Conservation (phyloP, 2,113 vertebrate genomes). For the Oceanodroma tethys region DNA sequence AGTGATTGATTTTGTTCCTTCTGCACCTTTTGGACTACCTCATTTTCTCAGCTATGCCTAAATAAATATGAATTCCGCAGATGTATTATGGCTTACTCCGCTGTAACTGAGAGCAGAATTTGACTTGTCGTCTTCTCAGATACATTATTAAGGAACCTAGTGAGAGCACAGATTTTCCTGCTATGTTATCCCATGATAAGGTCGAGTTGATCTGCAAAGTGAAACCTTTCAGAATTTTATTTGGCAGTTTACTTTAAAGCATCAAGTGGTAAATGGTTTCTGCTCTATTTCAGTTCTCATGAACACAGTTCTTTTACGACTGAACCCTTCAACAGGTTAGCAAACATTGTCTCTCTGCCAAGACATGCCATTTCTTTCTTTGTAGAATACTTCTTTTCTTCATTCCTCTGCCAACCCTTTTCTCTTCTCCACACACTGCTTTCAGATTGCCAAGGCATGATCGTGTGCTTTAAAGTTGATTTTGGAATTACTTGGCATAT, state of each 20-base stretch:
- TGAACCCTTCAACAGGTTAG: slow-evolving; percentile 59
- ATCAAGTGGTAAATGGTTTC: slow-evolving; percentile 53
- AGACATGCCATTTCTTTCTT: slow-evolving; percentile 57
- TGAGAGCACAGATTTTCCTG: slow-evolving; percentile 55
- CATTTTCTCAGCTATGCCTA: slow-evolving; percentile 14
- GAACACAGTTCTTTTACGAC: slow-evolving; percentile 52
- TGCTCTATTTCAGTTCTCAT: slow-evolving; percentile 61
- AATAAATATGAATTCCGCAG: slow-evolving; percentile 34
- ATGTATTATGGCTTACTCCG: slow-evolving; percentile 1
- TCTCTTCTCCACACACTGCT: slow-evolving; percentile 30
- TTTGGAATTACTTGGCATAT: slow-evolving; percentile 63
- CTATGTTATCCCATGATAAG: slow-evolving; percentile 61
- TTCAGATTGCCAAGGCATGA: slow-evolving; percentile 63
- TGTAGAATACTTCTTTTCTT: slow-evolving; percentile 66
- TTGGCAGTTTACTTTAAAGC: slow-evolving; percentile 68
- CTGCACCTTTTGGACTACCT: slow-evolving; percentile 14
- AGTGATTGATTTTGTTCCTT: background rate
- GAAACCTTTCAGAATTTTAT: slow-evolving; percentile 70
- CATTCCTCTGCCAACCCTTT: slow-evolving; percentile 49
- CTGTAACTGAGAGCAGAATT: slow-evolving; percentile 39
- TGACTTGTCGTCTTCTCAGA: slow-evolving; percentile 30
- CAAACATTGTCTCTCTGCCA: slow-evolving; percentile 65
- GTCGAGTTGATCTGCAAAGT: slow-evolving; percentile 59
- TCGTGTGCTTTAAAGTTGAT: slow-evolving; percentile 59
- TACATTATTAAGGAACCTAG: slow-evolving; percentile 53